Conservation (phyloP, 2,888 invertebrate genomes). For the Andrena minutula region DNA sequence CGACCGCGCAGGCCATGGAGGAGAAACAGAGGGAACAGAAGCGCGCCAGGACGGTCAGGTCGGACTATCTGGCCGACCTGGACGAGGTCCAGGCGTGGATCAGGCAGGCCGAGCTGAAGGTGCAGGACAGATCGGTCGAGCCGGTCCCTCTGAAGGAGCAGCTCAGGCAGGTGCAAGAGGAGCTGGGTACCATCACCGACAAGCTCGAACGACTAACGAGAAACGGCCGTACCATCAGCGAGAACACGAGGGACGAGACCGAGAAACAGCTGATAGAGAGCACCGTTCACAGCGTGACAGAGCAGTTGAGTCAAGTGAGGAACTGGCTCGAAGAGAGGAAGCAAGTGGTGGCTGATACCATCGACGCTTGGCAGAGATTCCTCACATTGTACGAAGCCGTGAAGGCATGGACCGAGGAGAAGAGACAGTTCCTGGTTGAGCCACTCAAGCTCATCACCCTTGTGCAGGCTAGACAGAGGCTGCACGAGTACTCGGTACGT, state of each 20-base stretch:
- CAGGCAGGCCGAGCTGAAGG: conserved; percentile 92
- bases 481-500: conserved; percentile 94
- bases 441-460: conserved; percentile 92
- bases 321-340: conserved; percentile 93
- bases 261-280: conserved; percentile 92
- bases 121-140: conserved; percentile 92
- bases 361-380: conserved; percentile 96
- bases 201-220: conserved; percentile 91
- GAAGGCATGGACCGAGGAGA: conserved; percentile 93
- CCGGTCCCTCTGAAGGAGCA: conserved; percentile 92
- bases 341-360: conserved; percentile 93
- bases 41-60: conserved; percentile 92
- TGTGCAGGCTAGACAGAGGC: conserved; percentile 93
- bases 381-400: conserved; percentile 93
- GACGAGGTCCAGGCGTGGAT: conserved; percentile 94
- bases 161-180: conserved; percentile 91
- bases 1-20: conserved; percentile 92
- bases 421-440: conserved; percentile 91
- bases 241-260: conserved; percentile 91
- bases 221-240: conserved; percentile 92
- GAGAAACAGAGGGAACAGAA: conserved; percentile 95
- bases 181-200: conserved; percentile 90
- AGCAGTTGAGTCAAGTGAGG: conserved; percentile 92
- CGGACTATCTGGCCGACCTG: conserved; percentile 92
- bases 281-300: conserved; percentile 91